Base-by-base conservation (phyloP, 2,797 vertebrate genomes). In the Diplodus sargus region DNA sequence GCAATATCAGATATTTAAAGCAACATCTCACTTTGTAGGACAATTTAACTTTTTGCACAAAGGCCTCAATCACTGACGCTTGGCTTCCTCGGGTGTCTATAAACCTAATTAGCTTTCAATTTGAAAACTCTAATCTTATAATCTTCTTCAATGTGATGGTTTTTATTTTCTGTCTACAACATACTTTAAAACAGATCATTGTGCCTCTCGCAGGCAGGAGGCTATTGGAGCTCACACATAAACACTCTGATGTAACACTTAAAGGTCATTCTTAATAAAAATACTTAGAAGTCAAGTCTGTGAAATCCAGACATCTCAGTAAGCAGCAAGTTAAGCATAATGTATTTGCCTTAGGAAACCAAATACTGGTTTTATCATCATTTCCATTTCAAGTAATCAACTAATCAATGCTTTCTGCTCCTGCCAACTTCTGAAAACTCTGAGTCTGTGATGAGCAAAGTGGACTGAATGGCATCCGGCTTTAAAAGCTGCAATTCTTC, bases 401-500 rank as follows among this genome's bases (percentile, higher is more conserved):
- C 73, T 61, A 53, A 76, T 45, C 61, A 59, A 64, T n/a, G 23
- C 54, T 62, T 53, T 77, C 60, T 65, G 61, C 54, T 79, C 62
- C 10, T 56, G 61, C 51, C 56, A 66, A 53, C 83, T 82, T 42
- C n/a, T 70, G 74, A 49, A 68, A 78, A 81, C n/a, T 45, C 34
- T 23, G 28, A 67, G 53, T 59, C 15, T 71, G 59, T 70, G 67
- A 82, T 79, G 76, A 85, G 66, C 61, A 60, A 52, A 77, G 64
- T 57, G 56, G 62, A 83, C 48, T 65, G 56, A 85, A 57, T 64
- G 66, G 62, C 49, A 68, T 72, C 53, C 71, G 72, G 59, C 25
- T 69, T 56, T 39, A 9, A 68, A 85, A 66, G 39, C 28, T 34
- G 54, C 45, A 81, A 71, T 88, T 79, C 70, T 74, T 91, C 84